Conservation (phyloP, 2,113 vertebrate species). For the Cepphus grylle region DNA sequence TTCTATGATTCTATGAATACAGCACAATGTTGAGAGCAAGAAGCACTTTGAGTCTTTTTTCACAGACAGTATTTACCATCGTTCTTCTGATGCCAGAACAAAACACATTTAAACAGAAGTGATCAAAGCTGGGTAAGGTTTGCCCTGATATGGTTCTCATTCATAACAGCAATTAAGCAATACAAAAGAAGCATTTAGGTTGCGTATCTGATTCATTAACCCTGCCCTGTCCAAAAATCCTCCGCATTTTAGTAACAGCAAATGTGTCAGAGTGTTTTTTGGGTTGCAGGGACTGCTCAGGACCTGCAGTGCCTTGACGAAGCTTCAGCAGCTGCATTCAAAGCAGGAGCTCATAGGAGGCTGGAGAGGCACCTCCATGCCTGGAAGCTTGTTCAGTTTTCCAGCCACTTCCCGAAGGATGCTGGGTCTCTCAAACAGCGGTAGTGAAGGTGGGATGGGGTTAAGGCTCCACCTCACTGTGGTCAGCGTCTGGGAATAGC, state of each 20-base stretch:
- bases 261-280: fast-evolving
- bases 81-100: background rate
- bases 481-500: fast-evolving
- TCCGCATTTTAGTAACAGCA: fast-evolving
- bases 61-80: fast-evolving
- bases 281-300: fast-evolving
- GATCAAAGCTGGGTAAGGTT: background rate
- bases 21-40: fast-evolving
- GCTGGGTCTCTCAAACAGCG: fast-evolving
- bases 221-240: background rate
- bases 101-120: background rate
- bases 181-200: background rate
- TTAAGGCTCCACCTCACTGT: background rate
- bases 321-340: background rate
- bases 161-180: background rate
- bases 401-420: fast-evolving
- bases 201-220: background rate
- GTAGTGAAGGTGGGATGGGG: background rate
- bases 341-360: background rate
- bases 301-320: background rate
- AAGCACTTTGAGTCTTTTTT: background rate
- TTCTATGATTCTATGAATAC: background rate
- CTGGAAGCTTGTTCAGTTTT: background rate
- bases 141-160: background rate
- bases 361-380: background rate